Conservation (phyloP, 2,113 vertebrate species). For the Ellobius talpinus region DNA sequence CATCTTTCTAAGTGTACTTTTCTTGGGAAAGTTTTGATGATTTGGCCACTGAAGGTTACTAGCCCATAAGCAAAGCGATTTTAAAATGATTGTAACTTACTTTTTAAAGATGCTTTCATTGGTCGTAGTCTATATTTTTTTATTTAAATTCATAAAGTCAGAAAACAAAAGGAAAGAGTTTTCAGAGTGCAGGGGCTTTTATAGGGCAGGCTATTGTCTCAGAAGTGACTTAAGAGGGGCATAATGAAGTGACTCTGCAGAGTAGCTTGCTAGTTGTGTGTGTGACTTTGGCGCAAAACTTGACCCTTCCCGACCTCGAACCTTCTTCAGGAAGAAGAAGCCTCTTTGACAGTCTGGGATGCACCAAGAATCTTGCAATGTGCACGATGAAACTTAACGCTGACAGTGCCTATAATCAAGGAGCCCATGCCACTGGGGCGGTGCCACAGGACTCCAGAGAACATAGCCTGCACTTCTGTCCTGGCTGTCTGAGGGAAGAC, state of each 20-base stretch:
- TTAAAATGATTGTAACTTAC: background rate
- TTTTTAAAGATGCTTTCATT: background rate
- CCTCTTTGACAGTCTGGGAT: background rate
- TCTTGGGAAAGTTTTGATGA: background rate
- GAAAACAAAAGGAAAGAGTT: background rate
- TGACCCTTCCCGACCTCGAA: background rate
- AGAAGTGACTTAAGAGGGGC: background rate
- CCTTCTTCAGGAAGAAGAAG: background rate
- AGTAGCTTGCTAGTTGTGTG: background rate
- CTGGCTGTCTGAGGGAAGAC: constrained; percentile 43
- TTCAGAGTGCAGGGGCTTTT: background rate
- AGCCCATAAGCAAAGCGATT: background rate
- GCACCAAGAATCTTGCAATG: background rate
- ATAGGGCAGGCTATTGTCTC: background rate
- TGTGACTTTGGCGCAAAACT: background rate
- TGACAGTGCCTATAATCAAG: background rate
- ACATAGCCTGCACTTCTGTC: background rate
- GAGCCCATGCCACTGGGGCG: background rate
- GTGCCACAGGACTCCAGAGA: background rate
- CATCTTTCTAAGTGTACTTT: constrained; percentile 10
- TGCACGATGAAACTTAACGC: background rate
- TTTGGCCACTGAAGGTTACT: background rate
- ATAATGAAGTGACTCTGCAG: no score
- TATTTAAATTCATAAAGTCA: background rate
- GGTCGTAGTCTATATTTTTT: background rate